A percentile compares a stretch with the other conserved stretches of the same genome.
Evolutionary conservation across 2,888 invertebrate species (phyloP).

Genomic region (Barypeithes pellucidus): DNA sequence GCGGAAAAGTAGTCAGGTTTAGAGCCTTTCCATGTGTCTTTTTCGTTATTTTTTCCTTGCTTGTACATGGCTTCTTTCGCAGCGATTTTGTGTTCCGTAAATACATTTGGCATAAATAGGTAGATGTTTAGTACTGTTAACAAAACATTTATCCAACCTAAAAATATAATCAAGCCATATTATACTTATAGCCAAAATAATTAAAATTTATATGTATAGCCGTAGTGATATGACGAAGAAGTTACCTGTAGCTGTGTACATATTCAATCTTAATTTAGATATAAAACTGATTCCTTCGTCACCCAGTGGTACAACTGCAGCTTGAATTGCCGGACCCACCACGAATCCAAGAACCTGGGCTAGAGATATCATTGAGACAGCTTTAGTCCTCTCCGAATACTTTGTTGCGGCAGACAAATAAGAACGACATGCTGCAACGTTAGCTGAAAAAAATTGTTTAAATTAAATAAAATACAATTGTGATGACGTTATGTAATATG

Average conservation of each 20-base stretch:
- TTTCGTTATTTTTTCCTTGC: constrained; percentile 81
- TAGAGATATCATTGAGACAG: constrained; percentile 87
- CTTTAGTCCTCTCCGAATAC: constrained; percentile 84
- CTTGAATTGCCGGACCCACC: constrained; percentile 88
- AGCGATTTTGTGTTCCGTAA: constrained; percentile 85
- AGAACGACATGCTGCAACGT: constrained; percentile 87
- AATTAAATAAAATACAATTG: too few species aligned
- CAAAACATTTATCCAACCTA: constrained; percentile 87
- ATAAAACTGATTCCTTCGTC: constrained; percentile 75
- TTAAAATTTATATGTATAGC: too few species aligned
- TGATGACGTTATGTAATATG: not conserved
- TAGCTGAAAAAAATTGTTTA: constrained; percentile 73
- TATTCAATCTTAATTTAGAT: constrained; percentile 79
- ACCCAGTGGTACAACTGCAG: constrained; percentile 85
- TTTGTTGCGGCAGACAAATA: constrained; percentile 91
- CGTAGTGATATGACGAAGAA: too few species aligned
- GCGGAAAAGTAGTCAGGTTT: constrained; percentile 85
- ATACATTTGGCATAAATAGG: constrained; percentile 83
- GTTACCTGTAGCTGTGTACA: constrained; percentile 85
- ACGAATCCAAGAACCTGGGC: constrained; percentile 92
- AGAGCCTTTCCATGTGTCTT: constrained; percentile 80
- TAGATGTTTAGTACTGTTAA: constrained; percentile 82
- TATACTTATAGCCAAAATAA: not conserved
- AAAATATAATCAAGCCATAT: too few species aligned
- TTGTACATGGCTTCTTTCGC: constrained; percentile 85